These are phyloP conservation scores for Germaria angustata DNA, from an alignment of 2,888 invertebrate species.

Conservation along the genomic window DNA sequence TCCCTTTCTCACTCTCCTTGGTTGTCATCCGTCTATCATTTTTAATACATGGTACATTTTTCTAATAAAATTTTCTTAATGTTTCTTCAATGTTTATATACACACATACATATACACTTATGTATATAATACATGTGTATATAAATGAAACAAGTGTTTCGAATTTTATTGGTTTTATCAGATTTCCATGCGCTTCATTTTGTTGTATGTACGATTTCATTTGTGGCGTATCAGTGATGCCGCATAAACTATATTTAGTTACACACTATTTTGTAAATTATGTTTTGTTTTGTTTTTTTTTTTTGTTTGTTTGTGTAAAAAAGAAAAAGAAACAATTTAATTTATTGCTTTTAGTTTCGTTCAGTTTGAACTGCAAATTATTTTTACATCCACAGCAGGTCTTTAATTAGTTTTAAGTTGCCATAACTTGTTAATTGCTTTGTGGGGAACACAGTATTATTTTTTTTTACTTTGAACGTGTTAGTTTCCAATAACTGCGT, in stretches of 20 bases:
- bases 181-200: conserved; percentile 25
- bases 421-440: conserved; percentile 15
- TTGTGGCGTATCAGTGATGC: conserved; percentile 55
- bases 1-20: neutral
- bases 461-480: neutral
- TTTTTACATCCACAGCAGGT: neutral
- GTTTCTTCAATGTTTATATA: conserved; percentile 12
- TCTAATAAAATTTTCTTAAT: conserved; percentile 13
- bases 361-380: conserved; percentile 1
- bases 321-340: neutral
- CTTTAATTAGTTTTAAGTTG: conserved; percentile 17
- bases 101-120: too few relatives aligned
- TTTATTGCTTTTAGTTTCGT: neutral
- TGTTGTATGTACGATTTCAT: conserved; percentile 3
- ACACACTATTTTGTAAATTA: conserved; percentile 30
- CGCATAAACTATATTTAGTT: conserved; percentile 57
- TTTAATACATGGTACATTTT: neutral
- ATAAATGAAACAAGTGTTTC: conserved; percentile 60
- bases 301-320: neutral
- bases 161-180: conserved; percentile 39
- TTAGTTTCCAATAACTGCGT: neutral
- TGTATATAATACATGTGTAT: too few relatives aligned
- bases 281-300: too few relatives aligned
- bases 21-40: neutral
- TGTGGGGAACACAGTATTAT: neutral